Evolutionary conservation across 2,113 vertebrate genomes (phyloP).

Genomic region (Galbula dea): DNA sequence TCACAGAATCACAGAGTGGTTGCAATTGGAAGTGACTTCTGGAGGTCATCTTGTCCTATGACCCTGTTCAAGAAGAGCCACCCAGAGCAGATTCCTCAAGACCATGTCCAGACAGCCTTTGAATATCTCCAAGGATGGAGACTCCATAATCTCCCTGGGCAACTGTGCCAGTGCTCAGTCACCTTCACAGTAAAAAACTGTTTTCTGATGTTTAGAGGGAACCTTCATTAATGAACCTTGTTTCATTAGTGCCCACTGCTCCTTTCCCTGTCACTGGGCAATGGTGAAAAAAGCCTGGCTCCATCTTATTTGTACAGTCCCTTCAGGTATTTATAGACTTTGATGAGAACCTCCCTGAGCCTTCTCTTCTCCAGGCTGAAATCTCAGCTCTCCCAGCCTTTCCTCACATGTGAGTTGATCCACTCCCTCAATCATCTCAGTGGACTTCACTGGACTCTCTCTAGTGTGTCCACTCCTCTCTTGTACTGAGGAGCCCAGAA

Average conservation of each 20-base stretch:
- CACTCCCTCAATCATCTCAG: neutral
- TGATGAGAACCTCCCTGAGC: neutral
- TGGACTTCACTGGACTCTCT: neutral
- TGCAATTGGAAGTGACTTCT: neutral
- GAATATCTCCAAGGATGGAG: neutral
- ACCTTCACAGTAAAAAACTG: neutral
- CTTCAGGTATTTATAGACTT: neutral
- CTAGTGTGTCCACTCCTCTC: neutral
- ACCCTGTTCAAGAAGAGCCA: neutral
- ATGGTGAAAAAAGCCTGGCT: neutral
- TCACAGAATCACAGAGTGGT: neutral
- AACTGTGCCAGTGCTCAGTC: neutral
- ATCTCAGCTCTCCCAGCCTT: neutral
- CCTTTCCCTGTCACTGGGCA: neutral
- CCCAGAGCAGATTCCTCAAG: neutral
- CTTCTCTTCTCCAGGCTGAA: neutral
- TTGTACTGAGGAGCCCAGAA: neutral
- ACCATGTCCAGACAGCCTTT: neutral
- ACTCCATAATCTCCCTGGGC: neutral
- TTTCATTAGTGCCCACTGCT: neutral
- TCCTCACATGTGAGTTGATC: neutral
- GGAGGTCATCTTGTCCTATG: neutral
- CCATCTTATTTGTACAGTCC: neutral
- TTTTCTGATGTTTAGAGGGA: neutral
- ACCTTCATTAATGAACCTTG: no score